These are phyloP conservation scores for Sminthurinus aureus DNA, from an alignment of 2,888 invertebrate genomes.

Conservation along the genomic window DNA sequence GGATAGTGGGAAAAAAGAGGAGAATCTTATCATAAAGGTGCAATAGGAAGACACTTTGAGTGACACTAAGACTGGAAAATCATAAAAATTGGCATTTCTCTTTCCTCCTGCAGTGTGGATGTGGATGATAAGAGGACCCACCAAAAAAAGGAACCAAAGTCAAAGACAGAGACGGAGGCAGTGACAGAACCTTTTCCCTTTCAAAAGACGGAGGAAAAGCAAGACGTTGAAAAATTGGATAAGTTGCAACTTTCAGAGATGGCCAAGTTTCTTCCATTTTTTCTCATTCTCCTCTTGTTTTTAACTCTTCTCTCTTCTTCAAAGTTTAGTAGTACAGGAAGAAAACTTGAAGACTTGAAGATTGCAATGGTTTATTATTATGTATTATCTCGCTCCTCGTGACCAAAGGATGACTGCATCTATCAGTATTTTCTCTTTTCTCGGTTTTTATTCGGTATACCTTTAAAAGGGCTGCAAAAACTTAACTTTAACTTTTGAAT, in stretches of 20 bases:
- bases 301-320: no score
- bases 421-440: no score
- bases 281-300: neutral
- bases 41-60: conserved; percentile 46
- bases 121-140: conserved; percentile 55
- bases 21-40: conserved; percentile 46
- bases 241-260: conserved; percentile 13
- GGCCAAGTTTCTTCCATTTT: neutral
- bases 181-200: no score
- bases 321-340: neutral
- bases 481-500: no score
- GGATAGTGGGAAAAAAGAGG: neutral
- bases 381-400: no score
- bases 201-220: conserved; percentile 33
- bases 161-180: no score
- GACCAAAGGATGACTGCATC: no score
- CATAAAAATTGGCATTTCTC: conserved; percentile 55
- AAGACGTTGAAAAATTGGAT: conserved; percentile 58
- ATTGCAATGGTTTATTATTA: neutral
- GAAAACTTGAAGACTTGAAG: neutral
- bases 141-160: conserved; percentile 34
- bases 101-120: conserved; percentile 37
- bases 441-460: no score
- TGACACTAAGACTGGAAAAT: conserved; percentile 57
- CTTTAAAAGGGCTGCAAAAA: no score